These are phyloP conservation scores for Xanthia icteritia DNA, from an alignment of 2,888 invertebrate species.

Conservation along the genomic window DNA sequence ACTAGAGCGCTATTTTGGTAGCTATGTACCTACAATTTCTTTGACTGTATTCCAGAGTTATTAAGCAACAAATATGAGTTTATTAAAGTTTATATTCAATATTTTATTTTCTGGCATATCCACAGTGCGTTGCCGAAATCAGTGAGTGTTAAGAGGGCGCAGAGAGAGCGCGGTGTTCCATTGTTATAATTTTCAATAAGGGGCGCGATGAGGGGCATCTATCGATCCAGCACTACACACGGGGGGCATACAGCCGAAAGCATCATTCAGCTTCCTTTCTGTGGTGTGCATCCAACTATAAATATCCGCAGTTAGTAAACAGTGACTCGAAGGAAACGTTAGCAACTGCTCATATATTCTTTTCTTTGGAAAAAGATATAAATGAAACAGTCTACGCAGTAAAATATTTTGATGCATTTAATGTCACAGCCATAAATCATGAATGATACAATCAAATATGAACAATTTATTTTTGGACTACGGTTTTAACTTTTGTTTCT, in stretches of 20 bases:
- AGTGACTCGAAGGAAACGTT: slow-evolving; percentile 62
- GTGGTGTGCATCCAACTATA: slow-evolving; percentile 87
- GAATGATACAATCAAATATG: neutral
- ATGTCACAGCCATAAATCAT: neutral
- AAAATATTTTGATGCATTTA: slow-evolving; percentile 22
- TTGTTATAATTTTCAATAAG: slow-evolving; percentile 91
- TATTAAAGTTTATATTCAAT: slow-evolving; percentile 52
- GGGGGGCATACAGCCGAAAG: slow-evolving; percentile 77
- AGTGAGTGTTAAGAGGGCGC: slow-evolving; percentile 90
- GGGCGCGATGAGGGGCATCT: slow-evolving; percentile 90
- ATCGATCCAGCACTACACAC: slow-evolving; percentile 81
- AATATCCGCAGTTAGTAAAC: slow-evolving; percentile 80
- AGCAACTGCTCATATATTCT: slow-evolving; percentile 41
- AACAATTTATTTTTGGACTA: neutral
- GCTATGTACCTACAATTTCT: neutral
- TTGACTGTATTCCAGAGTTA: slow-evolving; percentile 9
- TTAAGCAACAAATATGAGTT: slow-evolving; percentile 29
- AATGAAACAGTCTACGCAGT: slow-evolving; percentile 5
- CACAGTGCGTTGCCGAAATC: slow-evolving; percentile 86
- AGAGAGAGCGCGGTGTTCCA: slow-evolving; percentile 86
- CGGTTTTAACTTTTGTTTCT: neutral
- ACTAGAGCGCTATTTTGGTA: slow-evolving; percentile 2
- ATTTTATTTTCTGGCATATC: slow-evolving; percentile 74
- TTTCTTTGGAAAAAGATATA: slow-evolving; percentile 28
- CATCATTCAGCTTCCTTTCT: slow-evolving; percentile 80